Base-by-base conservation (phyloP, 2,888 invertebrate genomes). In the Scaptomyza tumidula region DNA sequence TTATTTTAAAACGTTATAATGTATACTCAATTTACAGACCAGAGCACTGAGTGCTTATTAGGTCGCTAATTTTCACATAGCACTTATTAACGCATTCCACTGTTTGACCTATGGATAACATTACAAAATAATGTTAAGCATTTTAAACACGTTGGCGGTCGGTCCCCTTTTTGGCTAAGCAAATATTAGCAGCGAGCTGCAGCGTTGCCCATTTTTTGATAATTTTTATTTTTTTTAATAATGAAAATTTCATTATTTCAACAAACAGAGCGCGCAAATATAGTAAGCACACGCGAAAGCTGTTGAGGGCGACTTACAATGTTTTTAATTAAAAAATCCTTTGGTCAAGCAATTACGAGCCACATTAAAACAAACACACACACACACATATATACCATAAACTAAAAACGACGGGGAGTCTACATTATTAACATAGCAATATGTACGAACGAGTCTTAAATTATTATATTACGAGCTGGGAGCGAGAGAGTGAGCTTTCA, bases 281-380 rank as follows among this genome's bases (percentile, higher is more conserved):
- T 74, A 70, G 60, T 78, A 80, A 78, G 76, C 64, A 69, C 69
- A 66, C 65, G 64, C 63, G 49, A 24, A 41, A 4, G 41, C 41
- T 41, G n/a, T 37, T 24, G 39, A 13, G 35, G 55, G 19, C 75
- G 71, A 78, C 70, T 71, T 79, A 86, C 86, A 84, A 79, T 71
- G 78, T 71, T 88, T 84, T 88, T 85, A 85, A 85, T 88, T 88
- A 85, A 85, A 85, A 88, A 88, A 88, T 88, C 85, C 85, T 85
- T 85, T 85, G 89, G 85, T 85, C 87, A 85, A 85, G 87, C 82
- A 86, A 85, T 88, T 88, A 88, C 59, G 87, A 74, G 77, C 71
- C 67, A 85, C 79, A 88, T 86, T 85, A 81, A 85, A 86, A 86
- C 71, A 84, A 88, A 85, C 85, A 79, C 56, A 58, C 56, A 55